A percentile compares a stretch with the other conserved stretches of the same genome.
Conservation (phyloP, 1,140 invertebrate species). For the Bombyx mandarina region DNA sequence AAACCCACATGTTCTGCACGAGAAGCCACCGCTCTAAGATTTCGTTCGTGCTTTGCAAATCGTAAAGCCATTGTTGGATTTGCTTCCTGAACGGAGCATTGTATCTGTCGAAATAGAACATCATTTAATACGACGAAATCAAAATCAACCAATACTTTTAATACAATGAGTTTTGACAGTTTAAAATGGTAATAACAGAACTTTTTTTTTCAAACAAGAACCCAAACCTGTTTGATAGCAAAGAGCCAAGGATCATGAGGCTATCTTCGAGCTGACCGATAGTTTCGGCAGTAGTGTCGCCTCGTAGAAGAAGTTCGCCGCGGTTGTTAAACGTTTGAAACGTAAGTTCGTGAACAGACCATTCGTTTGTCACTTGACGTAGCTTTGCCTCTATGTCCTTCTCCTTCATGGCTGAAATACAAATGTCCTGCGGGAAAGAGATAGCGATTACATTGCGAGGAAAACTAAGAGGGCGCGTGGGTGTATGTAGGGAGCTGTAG, state of each 20-base stretch:
- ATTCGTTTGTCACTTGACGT: conserved; percentile 94
- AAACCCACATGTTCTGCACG: conserved; percentile 99
- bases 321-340: conserved; percentile 97
- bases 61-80: conserved; percentile 95
- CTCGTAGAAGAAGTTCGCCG: conserved; percentile 91
- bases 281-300: conserved; percentile 95
- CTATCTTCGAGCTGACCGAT: conserved; percentile 96
- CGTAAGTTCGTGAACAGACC: conserved; percentile 92
- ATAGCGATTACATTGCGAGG: neutral
- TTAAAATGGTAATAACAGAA: neutral
- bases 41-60: conserved; percentile 96
- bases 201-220: neutral
- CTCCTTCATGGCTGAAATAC: conserved; percentile 98
- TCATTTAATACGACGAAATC: neutral
- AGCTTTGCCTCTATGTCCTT: conserved; percentile 98
- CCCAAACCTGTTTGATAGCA: conserved; percentile 87
- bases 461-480: neutral
- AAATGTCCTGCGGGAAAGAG: conserved; percentile 82
- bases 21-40: conserved; percentile 96
- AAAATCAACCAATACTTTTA: neutral
- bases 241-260: conserved; percentile 93
- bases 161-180: too few relatives aligned
- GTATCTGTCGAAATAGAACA: conserved; percentile 74
- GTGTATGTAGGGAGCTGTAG: neutral
- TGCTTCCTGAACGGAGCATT: conserved; percentile 97